A percentile compares a stretch with the other conserved stretches of the same genome.
Evolutionary conservation across 1,140 invertebrate genomes (phyloP).

Genomic region (Drosophila bocqueti): DNA sequence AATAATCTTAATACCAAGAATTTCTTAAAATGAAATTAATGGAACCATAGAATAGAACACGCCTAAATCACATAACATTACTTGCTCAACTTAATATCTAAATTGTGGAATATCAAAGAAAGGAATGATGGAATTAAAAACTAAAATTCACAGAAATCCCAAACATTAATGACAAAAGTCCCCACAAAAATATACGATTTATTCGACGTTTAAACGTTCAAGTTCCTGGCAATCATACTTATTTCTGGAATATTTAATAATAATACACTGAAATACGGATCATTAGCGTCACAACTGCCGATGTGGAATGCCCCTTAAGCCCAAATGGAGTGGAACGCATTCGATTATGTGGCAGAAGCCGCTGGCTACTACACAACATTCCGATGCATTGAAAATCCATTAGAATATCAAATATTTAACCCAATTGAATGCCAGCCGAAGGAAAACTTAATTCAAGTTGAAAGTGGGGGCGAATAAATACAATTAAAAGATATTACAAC

Average conservation of each 20-base stretch:
- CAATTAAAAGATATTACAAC: conserved; percentile 38
- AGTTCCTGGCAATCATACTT: not conserved
- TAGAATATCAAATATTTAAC: conserved; percentile 52
- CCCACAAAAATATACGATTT: too few relatives aligned
- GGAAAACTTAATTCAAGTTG: conserved; percentile 41
- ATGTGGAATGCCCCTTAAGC: conserved; percentile 4
- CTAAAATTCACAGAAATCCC: not conserved
- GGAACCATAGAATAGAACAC: too few relatives aligned
- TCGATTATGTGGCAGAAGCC: conserved; percentile 28
- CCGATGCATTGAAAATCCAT: conserved; percentile 49
- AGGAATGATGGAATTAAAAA: not conserved
- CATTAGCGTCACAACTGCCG: not conserved
- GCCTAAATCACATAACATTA: too few relatives aligned
- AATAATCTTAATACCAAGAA: too few relatives aligned
- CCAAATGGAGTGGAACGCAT: conserved; percentile 10
- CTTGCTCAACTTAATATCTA: too few relatives aligned
- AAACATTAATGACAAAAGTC: not conserved
- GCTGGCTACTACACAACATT: conserved; percentile 1
- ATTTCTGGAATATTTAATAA: conserved; percentile 5
- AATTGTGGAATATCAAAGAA: too few relatives aligned
- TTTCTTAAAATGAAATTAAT: too few relatives aligned
- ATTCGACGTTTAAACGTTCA: too few relatives aligned
- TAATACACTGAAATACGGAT: not conserved
- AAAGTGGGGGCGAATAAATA: conserved; percentile 28
- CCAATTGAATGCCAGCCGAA: conserved; percentile 34